phyloP scores from a whole-genome alignment of 2,113 vertebrate genomes.

The Odontesthes bonariensis region DNA sequence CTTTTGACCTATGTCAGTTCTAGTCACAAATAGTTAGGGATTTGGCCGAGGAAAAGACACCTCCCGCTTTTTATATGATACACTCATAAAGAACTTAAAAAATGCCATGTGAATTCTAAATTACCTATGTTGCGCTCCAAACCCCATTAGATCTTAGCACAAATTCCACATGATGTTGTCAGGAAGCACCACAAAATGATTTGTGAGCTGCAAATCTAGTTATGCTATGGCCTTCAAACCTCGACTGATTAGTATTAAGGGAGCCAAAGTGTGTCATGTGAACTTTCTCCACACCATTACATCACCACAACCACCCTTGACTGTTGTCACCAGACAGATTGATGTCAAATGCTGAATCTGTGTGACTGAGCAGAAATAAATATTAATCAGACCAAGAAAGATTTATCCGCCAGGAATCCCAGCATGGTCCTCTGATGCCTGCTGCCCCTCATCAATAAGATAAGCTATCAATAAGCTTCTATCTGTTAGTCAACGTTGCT shows the following conservation, averaged over 20 bases:
- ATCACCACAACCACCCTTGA: background rate
- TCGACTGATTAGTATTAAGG: background rate
- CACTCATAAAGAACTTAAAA: background rate
- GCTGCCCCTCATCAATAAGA: too few species aligned
- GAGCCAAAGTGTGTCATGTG: background rate
- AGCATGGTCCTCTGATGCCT: too few species aligned
- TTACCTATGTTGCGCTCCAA: background rate
- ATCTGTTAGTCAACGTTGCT: too few species aligned
- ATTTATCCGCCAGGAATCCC: too few species aligned
- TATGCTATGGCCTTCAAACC: slow-evolving; percentile 4
- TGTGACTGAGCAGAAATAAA: slow-evolving; percentile 1
- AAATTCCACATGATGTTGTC: background rate
- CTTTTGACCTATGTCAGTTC: slow-evolving; percentile 21
- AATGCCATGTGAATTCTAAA: background rate
- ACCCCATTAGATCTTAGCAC: background rate
- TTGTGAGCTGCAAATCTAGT: background rate
- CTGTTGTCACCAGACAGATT: too few species aligned
- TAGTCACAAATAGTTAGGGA: slow-evolving; percentile 31
- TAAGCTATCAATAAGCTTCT: too few species aligned
- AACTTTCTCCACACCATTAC: background rate
- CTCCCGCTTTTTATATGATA: background rate
- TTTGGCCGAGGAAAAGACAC: background rate
- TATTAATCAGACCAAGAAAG: too few species aligned
- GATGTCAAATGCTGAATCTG: background rate
- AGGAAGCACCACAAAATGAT: background rate